phyloP scores from a whole-genome alignment of 1,140 invertebrate genomes.

The Nilaparvata lugens region DNA sequence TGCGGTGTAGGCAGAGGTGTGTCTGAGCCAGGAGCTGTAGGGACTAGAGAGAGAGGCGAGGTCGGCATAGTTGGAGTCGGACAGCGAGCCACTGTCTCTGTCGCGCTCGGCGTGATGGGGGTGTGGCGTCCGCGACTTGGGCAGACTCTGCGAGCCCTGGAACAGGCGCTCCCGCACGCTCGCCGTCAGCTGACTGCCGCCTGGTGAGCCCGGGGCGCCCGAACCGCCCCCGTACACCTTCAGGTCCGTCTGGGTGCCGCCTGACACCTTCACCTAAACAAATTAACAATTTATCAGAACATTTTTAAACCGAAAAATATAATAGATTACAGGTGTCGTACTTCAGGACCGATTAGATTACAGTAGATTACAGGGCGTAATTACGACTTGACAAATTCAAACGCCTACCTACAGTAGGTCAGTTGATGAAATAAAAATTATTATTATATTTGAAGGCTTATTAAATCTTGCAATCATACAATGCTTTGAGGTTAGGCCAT shows the following conservation, averaged over 20 bases:
- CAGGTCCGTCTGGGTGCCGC: constrained; percentile 79
- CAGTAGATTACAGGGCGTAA: too few species aligned
- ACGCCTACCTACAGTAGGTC: too few species aligned
- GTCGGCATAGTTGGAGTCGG: constrained; percentile 52
- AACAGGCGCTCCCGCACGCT: constrained; percentile 69
- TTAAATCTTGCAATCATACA: too few species aligned
- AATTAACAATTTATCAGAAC: too few species aligned
- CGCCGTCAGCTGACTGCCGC: constrained; percentile 73
- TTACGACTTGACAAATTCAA: too few species aligned
- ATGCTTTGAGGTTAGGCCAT: too few species aligned
- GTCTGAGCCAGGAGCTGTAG: constrained; percentile 47
- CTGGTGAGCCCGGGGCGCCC: constrained; percentile 61
- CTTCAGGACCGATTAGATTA: too few species aligned
- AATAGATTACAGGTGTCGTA: too few species aligned
- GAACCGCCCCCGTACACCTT: constrained; percentile 47
- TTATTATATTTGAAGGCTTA: too few species aligned
- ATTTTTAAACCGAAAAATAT: too few species aligned
- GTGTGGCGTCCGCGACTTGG: constrained; percentile 45
- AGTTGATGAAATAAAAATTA: too few species aligned
- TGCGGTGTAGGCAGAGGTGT: constrained; percentile 47
- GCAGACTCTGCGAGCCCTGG: constrained; percentile 67
- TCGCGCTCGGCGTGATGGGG: constrained; percentile 35
- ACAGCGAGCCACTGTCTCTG: constrained; percentile 56
- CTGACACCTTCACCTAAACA: constrained; percentile 65
- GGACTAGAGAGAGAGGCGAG: constrained; percentile 43